Base-by-base conservation (phyloP, 2,888 invertebrate species). In the Stramonita haemastoma region DNA sequence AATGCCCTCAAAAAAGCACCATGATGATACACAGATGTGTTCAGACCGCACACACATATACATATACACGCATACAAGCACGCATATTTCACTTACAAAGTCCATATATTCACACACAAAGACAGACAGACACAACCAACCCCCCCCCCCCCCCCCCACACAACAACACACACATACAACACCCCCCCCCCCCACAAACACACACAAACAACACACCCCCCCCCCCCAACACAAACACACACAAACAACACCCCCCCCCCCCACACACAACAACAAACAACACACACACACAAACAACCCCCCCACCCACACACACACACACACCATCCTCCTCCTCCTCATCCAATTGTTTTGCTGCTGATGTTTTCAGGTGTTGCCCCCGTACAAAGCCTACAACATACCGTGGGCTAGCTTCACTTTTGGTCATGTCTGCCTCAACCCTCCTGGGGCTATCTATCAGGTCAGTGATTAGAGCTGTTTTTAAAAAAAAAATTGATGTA, bases 361-460 rank as follows among this genome's bases (percentile, higher is more conserved):
- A n/a, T n/a, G n/a, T n/a, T 79, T 83, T 22, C 81, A 83, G n/a
- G 81, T 83, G 81, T n/a, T 46, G 92, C 95, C n/a, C n/a, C 89
- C 95, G 17, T 95, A 95, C 92, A 94, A 94, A 92, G 95, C 95
- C 56, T 92, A 94, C 11, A 95, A 95, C 89, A 91, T 96, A 13
- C 95, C 96, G 0, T 96, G 96, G 96, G 90, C 94, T 46, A 94
- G 94, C 91, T 96, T 95, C 91, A 95, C 95, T 32, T 93, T 94
- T 90, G 95, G 93, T 19, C 93, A 94, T 88, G 91, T 95, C 88
- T 95, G 95, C 91, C 92, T 95, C 56, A 95, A 95, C 89, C 96
- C 96, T 81, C 96, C 96, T 26, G 96, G 94, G 83, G 94, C 95
- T 6, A 95, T 95, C 91, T 96, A 96, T 91, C 92, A 93, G 94